Base-by-base conservation (phyloP, 2,113 vertebrate genomes). In the Aplodontia rufa region DNA sequence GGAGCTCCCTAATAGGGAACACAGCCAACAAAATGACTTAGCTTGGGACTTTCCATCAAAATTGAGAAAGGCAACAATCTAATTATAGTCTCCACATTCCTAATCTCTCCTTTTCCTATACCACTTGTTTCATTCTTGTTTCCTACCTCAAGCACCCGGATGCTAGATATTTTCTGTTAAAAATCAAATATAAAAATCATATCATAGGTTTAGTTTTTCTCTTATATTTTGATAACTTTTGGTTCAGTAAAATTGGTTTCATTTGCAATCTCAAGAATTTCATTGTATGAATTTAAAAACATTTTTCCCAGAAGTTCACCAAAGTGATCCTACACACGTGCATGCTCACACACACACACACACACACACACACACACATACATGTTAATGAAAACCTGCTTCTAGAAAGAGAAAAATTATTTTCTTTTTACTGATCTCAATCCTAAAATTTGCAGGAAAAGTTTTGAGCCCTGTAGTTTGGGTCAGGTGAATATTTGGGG, bases 381-480 rank as follows among this genome's bases (percentile, higher is more conserved):
- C 6, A 45, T 1, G 9, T 47, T 49, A 40, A 32, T 26, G n/a
- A 87, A 89, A 19, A 79, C 0, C 2, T 55, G 17, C 0, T 40
- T 19, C 8, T 24, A 51, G 20, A 35, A 37, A 83, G 1, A 76
- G 47, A 47, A 28, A 71, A 51, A 51, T 16, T 51, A 47, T 37
- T 9, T 37, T 10, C 16, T 92, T 75, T 30, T 35, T 42, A 78
- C 24, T 53, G 12, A 12, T 8, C 45, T 78, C 24, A 37, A 26
- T 40, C 32, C 8, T 45, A 79, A 45, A 79, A 53, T 11, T 37
- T 1, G 13, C n/a, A 69, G 74, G 40, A 30, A n/a, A 45, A 28
- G 6, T 0, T 62, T 1, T 60, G 14, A 40, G 10, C 3, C 7
- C 4, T 49, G 35, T 7, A 47, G 2, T 69, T 30, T 55, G 19